Base-by-base conservation (phyloP, 2,113 vertebrate genomes). In the Crypturellus undulatus region DNA sequence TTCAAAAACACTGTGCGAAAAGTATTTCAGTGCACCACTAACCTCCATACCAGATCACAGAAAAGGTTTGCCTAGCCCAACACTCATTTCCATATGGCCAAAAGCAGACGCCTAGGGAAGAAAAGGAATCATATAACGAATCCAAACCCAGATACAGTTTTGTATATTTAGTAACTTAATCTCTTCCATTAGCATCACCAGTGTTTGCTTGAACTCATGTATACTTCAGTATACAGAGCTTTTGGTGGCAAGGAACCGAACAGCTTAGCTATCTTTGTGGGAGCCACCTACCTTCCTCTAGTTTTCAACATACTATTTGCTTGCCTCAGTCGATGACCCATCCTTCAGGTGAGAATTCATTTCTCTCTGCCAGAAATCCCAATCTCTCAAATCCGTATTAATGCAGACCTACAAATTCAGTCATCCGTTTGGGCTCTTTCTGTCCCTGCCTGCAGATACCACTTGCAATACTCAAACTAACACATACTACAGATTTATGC, bases 21-120 rank as follows among this genome's bases (percentile, higher is more conserved):
- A 20, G 43, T 12, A 14, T 65, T 47, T 79, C 81, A 51, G 8
- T 47, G 58, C 70, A 62, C 38, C 82, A 49, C 2, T 2, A 52
- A 30, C 40, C 47, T 80, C 72, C 26, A 5, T 18, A 17, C 8
- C 69, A 63, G 56, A 40, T 24, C 59, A 68, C 73, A 88, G 45
- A 13, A 73, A 45, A 62, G n/a, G 12, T 9, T 30, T 69, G 8
- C 42, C 14, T 71, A 70, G 22, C 3, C 59, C 34, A 34, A 26
- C 17, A 84, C 18, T 34, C 75, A 14, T 9, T 49, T n/a, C 0
- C 0, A 18, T 6, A 30, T 0, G 0, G 59, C 40, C 63, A 63
- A 43, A 62, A 83, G 52, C 60, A 67, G 36, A 16, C 83, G 12
- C 20, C 58, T 28, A 52, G 71, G 2, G 14, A 63, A 79, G 43